Evolutionary conservation across 2,113 vertebrate species (phyloP), one percentile per base, ranked within the genome.

Genomic region (Todiramphus saurophagus): DNA sequence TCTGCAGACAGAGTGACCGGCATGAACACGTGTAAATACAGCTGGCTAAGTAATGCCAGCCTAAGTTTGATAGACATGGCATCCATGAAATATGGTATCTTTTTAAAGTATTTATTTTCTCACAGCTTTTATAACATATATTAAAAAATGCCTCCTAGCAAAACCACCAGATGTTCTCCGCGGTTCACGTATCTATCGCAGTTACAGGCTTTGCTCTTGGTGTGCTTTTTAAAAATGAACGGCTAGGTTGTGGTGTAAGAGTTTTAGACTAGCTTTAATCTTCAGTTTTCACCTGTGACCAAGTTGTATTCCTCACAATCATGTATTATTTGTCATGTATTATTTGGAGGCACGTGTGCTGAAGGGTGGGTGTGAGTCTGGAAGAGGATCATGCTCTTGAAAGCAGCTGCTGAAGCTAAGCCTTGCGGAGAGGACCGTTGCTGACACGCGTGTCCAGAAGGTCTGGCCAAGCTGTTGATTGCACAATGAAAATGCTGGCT

Each of bases 21-120:
- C 33, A 0, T 1, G 48, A 18, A 13, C 16, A 25, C 1, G 1
- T 5, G 5, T 72, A 46, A 24, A 21, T 30, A 11, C 4, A 51
- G 46, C 90, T 80, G 48, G 24, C 82, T 6, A 43, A 43, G 81
- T 53, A 37, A 13, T 37, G 58, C 62, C 55, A 37, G 53, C 5
- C 0, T 9, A 23, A 46, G 28, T 44, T 25, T 9, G 20, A 7
- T 31, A 50, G 72, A 20, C 31, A 0, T 12, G 15, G 37, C 0
- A 2, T 19, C 46, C 50, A 0, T 13, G 46, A 30, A 81, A 41
- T 6, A 11, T 2, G 6, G 10, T 43, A 16, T 63, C 30, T 62
- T 73, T n/a, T 50, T 9, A 2, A 80, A 67, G 37, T 55, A 16
- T 37, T 27, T 24, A 10, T 37, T 51, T 41, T 35, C 28, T 48